Evolutionary conservation across 2,888 invertebrate species (phyloP), one percentile per base, ranked within the genome.

Genomic region (Leptinotarsa tumamoca): DNA sequence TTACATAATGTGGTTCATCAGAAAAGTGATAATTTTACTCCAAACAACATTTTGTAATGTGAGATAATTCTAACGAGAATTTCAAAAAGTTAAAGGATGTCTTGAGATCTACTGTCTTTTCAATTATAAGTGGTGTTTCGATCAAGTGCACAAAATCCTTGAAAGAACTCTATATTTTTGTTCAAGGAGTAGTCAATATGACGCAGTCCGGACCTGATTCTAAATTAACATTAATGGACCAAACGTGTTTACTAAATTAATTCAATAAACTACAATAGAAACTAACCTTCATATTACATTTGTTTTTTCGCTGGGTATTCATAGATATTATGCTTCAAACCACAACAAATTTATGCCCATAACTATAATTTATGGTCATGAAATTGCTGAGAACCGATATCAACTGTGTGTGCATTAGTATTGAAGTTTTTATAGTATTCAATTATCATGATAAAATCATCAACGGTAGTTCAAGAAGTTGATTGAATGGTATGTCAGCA

Each of bases 171-270:
- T 43, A 43, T 43, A 43, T 43, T 43, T 13, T 43, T 43, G 43
- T 43, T 10, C 2, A 43, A 43, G 43, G 3, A 43, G 3, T 43
- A 43, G 43, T 52, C n/a, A 52, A 17, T 52, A 17, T 4, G 52
- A 52, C 52, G 10, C 14, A 23, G 21, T 58, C 13, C 58, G 13
- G 13, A 21, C 23, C n/a, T 58, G 58, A 33, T 33, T 63, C 27
- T 63, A 15, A 63, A 63, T 33, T 27, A 33, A n/a, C 63, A 14
- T 58, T 21, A 58, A 58, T 58, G 4, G 54, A 56, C 67, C 70
- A 56, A 74, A 71, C 74, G 51, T 58, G 71, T 71, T 67, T 58
- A 58, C 58, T 68, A 56, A 75, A 75, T 71, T 61, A 61, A 71
- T 71, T 71, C 75, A 71, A 75, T 71, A 63, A 71, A 71, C 71